Conservation (phyloP, 2,113 vertebrate species). For the Nothobranchius kuhntae region DNA sequence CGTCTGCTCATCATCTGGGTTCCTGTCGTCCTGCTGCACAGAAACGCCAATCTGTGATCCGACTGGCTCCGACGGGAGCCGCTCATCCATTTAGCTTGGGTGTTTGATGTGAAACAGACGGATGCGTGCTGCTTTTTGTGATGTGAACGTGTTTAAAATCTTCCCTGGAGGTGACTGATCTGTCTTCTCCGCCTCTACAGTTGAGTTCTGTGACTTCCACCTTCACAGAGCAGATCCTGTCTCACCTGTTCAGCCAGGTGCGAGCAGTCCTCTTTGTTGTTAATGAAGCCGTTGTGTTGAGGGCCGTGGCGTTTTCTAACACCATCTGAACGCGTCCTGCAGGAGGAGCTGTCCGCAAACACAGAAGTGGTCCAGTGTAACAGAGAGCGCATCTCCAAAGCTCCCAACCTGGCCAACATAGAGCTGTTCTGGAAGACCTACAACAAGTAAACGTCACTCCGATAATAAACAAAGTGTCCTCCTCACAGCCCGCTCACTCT, state of each 20-base stretch:
- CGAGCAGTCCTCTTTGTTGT: no score
- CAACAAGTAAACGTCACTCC: constrained; percentile 74
- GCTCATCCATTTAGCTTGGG: constrained; percentile 15
- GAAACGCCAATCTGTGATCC: constrained; percentile 9
- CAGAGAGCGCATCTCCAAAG: constrained; percentile 81
- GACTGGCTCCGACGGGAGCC: constrained; percentile 1
- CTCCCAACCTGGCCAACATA: constrained; percentile 83
- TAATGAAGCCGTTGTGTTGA: neutral
- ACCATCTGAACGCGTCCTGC: neutral
- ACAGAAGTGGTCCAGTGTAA: constrained; percentile 84
- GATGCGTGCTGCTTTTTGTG: constrained; percentile 2
- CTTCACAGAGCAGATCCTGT: constrained; percentile 86
- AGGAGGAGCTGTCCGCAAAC: constrained; percentile 85
- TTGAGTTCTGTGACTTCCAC: constrained; percentile 86
- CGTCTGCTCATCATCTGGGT: neutral
- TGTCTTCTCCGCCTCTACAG: constrained; percentile 55
- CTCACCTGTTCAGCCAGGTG: constrained; percentile 91
- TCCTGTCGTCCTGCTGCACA: neutral
- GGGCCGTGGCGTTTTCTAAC: no score
- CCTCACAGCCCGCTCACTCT: neutral
- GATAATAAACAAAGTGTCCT: neutral
- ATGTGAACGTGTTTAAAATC: neutral
- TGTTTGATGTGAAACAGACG: constrained; percentile 8
- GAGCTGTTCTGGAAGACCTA: constrained; percentile 90
- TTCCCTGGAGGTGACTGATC: neutral